phyloP scores from a whole-genome alignment of 2,113 vertebrate species.

The Aleadryas rufinucha region DNA sequence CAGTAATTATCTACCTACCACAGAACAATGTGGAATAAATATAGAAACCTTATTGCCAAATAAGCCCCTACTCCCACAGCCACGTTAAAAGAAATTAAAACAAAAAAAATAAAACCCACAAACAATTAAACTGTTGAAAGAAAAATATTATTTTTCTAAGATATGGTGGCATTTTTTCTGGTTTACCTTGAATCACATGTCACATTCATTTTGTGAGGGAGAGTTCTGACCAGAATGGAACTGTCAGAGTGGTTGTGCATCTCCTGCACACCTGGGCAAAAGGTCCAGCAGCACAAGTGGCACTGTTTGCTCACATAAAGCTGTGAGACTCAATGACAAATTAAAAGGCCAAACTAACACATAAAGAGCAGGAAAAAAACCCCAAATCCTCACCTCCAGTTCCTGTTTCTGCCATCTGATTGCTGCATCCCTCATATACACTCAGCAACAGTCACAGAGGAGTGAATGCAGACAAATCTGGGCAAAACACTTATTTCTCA shows the following conservation, averaged over 20 bases:
- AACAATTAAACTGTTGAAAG: not conserved
- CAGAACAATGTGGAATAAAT: conserved; percentile 20
- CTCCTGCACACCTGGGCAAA: not conserved
- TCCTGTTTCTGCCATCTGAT: not conserved
- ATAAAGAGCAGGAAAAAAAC: accelerated
- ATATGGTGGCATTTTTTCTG: not conserved
- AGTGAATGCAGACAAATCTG: not conserved
- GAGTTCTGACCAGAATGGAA: not conserved
- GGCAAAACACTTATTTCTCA: not conserved
- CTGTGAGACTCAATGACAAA: not conserved
- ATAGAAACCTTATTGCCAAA: conserved; percentile 10
- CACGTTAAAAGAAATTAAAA: not conserved
- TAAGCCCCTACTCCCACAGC: not conserved
- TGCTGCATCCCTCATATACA: not conserved
- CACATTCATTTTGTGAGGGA: not conserved
- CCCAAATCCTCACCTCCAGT: not conserved
- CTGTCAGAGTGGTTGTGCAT: not conserved
- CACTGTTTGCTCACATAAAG: not conserved
- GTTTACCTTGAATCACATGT: not conserved
- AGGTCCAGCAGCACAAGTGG: not conserved
- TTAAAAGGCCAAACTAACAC: not conserved
- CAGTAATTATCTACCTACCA: conserved; percentile 4
- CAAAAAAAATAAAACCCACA: accelerated
- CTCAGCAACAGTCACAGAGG: not conserved
- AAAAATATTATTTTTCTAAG: not conserved